Evolutionary conservation across 1,140 invertebrate species (phyloP), one percentile per base, ranked within the genome.

Genomic region (Drosophila sproati): DNA sequence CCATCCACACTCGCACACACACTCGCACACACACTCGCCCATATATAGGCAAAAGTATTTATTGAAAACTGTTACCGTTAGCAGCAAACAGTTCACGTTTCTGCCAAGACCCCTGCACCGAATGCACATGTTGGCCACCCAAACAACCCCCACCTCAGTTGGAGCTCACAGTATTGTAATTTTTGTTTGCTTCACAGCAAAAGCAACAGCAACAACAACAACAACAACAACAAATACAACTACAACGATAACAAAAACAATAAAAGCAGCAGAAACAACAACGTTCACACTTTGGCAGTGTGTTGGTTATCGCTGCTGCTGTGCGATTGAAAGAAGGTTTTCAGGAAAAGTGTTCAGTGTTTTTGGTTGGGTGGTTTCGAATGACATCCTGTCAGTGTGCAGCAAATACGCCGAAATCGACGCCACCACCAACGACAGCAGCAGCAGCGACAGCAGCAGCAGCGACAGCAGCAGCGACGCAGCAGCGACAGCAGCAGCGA

Each of bases 41-140:
- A 72, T 8, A 77, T 67, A 68, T 69, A 71, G 77, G 73, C 73
- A 75, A 88, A 87, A 88, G 77, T 87, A 87, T 87, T 87, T 87
- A 87, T 87, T 87, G 83, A 87, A 87, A 87, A 87, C 83, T 87
- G 83, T 87, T 83, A 87, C 83, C 85, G 83, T 83, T 88, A 79
- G 83, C 76, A 79, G 83, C 72, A 81, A 86, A 81, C 82, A 82
- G 69, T 77, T 73, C 39, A 61, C 64, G 64, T 52, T 68, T 54
- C 39, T n/a, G 31, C 34, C 3, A 3, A 32, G 39, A 7, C 5
- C 8, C 10, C 37, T 10, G 29, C 66, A 32, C 8, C 39, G 31
- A 41, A 32, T 6, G 8, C 45, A 73, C 69, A 64, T 60, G 71
- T 54, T 67, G 59, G 55, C 60, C 67, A 47, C 55, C 57, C 54